Evolutionary conservation across 1,140 invertebrate genomes (phyloP), one percentile per base, ranked within the genome.

Genomic region (Drosophila insularis): DNA sequence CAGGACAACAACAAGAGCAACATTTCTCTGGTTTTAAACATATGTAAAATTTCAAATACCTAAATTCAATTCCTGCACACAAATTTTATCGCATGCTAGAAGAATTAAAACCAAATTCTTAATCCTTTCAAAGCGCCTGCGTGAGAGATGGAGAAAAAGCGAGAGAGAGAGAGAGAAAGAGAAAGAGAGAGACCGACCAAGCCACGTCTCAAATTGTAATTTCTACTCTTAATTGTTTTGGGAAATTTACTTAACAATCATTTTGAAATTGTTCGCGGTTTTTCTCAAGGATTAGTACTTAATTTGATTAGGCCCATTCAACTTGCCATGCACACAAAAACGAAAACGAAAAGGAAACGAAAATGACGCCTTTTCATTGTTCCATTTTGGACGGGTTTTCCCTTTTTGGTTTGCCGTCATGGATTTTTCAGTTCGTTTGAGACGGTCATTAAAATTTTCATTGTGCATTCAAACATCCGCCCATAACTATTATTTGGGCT

Each of bases 191-290:
- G 40, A 14, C 2, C 10, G 19, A 3, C 2, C 6, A 7, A 43
- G 43, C 14, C 11, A 17, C 7, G 35, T 35, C 10, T 35, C 7
- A 37, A 50, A 21, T 50, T 50, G 43, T 63, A 43, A 27, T 66
- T 37, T 40, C 46, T 54, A 19, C 63, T 61, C 63, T 78, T 87
- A 87, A 87, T 89, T 89, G 84, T 84, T 89, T 87, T 80, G 84
- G 84, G 84, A 89, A 87, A 87, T 89, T 87, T 84, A 84, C 84
- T 87, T 87, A 82, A 75, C 76, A 89, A 89, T 89, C 84, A 89
- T 87, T 89, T 87, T 74, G 80, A 89, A 58, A 84, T 80, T 87
- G 84, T 89, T 84, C 72, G 84, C 84, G 84, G 84, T 89, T 87
- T 89, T 87, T 89, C 76, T 68, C 79, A 84, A 80, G 82, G 82